A percentile compares a stretch with the other conserved stretches of the same genome.
Evolutionary conservation across 2,113 vertebrate species (phyloP).

Genomic region (Datnioides undecimradiatus): DNA sequence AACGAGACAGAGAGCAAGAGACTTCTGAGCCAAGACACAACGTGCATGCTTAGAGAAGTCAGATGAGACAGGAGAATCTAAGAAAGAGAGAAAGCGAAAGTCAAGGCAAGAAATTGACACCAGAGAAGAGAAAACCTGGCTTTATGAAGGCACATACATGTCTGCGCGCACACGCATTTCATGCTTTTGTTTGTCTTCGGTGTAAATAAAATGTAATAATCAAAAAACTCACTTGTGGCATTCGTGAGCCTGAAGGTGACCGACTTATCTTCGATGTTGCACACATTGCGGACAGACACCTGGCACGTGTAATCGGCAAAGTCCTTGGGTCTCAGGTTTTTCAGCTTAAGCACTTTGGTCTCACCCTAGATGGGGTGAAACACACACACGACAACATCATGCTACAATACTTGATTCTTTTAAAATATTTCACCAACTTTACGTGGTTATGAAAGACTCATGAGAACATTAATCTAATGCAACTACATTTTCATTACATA

Average conservation of each 20-base stretch:
- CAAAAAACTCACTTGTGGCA: constrained; percentile 87
- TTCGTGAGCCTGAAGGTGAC: constrained; percentile 96
- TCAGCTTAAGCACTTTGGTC: constrained; percentile 98
- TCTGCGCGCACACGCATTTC: not conserved
- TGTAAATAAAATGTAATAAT: not conserved
- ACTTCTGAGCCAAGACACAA: constrained; percentile 9
- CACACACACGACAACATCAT: not conserved
- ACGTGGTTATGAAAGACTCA: not conserved
- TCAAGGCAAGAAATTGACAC: not conserved
- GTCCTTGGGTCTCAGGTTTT: constrained; percentile 95
- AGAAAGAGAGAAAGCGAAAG: not conserved
- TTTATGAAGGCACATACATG: not conserved
- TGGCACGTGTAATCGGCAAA: constrained; percentile 97
- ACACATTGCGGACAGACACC: constrained; percentile 97
- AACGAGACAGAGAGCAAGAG: constrained; percentile 13
- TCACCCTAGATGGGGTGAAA: constrained; percentile 87
- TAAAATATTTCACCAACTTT: not conserved
- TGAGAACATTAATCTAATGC: not conserved
- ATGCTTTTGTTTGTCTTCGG: not conserved
- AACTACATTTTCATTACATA: not conserved
- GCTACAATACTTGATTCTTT: not conserved
- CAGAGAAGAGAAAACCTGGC: not conserved
- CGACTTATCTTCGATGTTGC: constrained; percentile 93
- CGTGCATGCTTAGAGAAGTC: not conserved
- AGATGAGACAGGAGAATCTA: constrained; percentile 18